Conservation (phyloP, 2,888 invertebrate species). For the Carcina quercana region DNA sequence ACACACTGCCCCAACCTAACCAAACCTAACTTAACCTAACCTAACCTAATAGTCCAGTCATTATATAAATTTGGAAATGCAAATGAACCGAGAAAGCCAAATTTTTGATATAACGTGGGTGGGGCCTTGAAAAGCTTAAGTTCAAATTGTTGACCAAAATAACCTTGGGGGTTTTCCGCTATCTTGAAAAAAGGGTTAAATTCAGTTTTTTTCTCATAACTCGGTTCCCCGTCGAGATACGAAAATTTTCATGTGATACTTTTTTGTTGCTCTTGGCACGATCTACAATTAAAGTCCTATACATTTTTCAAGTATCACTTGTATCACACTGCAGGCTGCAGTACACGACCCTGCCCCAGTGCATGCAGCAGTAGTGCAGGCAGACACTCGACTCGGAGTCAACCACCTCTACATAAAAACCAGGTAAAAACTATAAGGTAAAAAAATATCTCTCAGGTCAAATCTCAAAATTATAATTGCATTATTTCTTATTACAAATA, state of each 20-base stretch:
- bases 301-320: too few species aligned
- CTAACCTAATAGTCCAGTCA: too few species aligned
- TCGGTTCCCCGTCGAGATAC: not conserved
- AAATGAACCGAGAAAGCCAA: too few species aligned
- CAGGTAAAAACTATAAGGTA: not conserved
- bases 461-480: not conserved
- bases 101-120: not conserved
- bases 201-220: not conserved
- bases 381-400: too few species aligned
- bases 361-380: too few species aligned
- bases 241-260: too few species aligned
- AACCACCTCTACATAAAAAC: not conserved
- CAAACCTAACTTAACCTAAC: conserved; percentile 8
- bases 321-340: too few species aligned
- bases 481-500: not conserved
- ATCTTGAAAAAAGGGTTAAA: not conserved
- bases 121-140: not conserved
- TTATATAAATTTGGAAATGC: too few species aligned
- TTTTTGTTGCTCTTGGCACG: too few species aligned
- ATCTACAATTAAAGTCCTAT: too few species aligned
- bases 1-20: conserved; percentile 7
- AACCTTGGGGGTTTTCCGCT: not conserved
- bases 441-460: not conserved
- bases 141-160: not conserved
- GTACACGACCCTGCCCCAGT: too few species aligned